A percentile compares a stretch with the other conserved stretches of the same genome.
phyloP scores from a whole-genome alignment of 2,113 vertebrate genomes.

The Apaloderma vittatum region DNA sequence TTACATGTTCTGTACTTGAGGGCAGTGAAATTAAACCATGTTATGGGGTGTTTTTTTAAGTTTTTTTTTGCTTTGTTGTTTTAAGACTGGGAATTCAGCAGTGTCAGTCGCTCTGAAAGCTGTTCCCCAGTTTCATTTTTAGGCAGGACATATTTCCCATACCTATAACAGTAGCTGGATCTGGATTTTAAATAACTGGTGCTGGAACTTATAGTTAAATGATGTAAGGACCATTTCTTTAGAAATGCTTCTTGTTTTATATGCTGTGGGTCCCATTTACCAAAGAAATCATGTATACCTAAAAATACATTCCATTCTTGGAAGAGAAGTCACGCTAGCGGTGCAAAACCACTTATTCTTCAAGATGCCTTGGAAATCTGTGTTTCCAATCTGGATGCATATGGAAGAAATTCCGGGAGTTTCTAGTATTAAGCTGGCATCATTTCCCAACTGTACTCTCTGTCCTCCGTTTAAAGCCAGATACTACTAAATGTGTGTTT shows the following conservation, averaged over 20 bases:
- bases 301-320: conserved; percentile 39
- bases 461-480: neutral
- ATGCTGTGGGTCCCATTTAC: conserved; percentile 50
- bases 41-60: neutral
- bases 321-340: neutral
- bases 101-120: neutral
- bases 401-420: neutral
- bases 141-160: neutral
- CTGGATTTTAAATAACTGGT: conserved; percentile 47
- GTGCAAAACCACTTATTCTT: conserved; percentile 25
- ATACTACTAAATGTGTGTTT: neutral
- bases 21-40: neutral
- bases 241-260: neutral
- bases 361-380: neutral
- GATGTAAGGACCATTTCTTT: conserved; percentile 17
- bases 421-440: neutral
- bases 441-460: neutral
- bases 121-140: neutral
- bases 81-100: neutral
- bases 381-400: neutral
- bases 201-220: conserved; percentile 2
- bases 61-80: neutral
- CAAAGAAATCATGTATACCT: conserved; percentile 26
- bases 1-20: neutral
- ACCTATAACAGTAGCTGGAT: neutral